Evolutionary conservation across 2,888 invertebrate species (phyloP), one percentile per base, ranked within the genome.

Genomic region (Dascillus cervinus): DNA sequence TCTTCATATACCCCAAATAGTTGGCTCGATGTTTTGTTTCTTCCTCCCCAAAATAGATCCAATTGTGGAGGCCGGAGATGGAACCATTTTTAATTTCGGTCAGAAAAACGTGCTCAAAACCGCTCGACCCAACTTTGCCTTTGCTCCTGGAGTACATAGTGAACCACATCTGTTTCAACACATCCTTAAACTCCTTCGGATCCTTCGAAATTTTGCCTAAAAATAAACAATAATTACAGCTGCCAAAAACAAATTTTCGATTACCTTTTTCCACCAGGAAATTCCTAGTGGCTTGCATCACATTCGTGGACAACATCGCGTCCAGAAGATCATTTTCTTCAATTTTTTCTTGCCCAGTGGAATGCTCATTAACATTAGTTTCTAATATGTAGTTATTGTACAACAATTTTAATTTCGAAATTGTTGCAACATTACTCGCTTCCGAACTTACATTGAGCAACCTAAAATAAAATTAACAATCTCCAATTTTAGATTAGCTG

Each of bases 71-170:
- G 4, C 92, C 92, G 28, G 73, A 79, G 12, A 92, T 77, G 50
- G 79, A 79, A 22, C 75, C 75, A 47, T 79, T 77, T 60, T 85
- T 88, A 0, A 85, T 68, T 70, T 95, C 94, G 1, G 89, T 84
- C 2, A 92, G 74, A 61, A 94, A 91, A 11, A 91, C 79, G 55
- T 95, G 94, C 62, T 95, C 94, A 56, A 94, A 94, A 1, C 90
- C 94, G 20, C 85, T 85, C 49, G 92, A 91, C 37, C 91, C 85
- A 11, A 85, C 75, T 55, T 76, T 76, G 13, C 86, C 82, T 51
- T 75, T 72, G 14, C 85, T 80, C 39, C 91, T 72, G 1, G 89
- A 80, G 58, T 90, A 95, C 46, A 87, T 72, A 15, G 79, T 79
- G 55, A 87, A 87, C 86, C 86, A 87, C 6, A 86, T 60, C 40